Evolutionary conservation across 2,797 vertebrate genomes (phyloP), one percentile per base, ranked within the genome.

Genomic region (Neomorphus geoffroyi): DNA sequence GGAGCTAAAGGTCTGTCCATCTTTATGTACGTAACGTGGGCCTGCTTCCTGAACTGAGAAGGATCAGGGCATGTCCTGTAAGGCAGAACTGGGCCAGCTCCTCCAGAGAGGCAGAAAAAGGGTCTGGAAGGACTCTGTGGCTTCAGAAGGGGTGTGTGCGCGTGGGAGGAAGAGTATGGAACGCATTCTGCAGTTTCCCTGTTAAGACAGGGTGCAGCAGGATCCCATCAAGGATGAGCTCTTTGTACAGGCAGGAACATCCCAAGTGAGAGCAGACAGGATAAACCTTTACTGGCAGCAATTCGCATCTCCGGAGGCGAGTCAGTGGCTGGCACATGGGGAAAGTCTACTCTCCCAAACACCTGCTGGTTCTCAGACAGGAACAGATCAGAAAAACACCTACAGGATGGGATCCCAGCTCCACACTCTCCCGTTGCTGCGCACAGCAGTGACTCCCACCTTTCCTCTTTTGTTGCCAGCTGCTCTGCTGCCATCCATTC

Each of bases 381-480:
- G 53, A 94, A 87, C 2, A 82, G 65, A 71, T 35, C 65, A 48
- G n/a, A n/a, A n/a, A n/a, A 30, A 73, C 80, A 51, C 46, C 62
- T 48, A 51, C 65, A 0, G 65, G 72, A 10, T 10, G 64, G 45
- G 65, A 90, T 71, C n/a, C n/a, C 50, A 8, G 54, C 37, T 82
- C 74, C 85, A 10, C 0, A 1, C 5, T 72, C 60, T 58, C 27
- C 39, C 57, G 35, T 46, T 56, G 64, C 75, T 32, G 43, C 66
- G 24, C 0, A 1, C 4, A 1, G 32, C 4, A 5, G 26, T 1
- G 11, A 65, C 50, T 51, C 96, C 93, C 60, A 98, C 98, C 97
- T 98, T 97, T 58, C 80, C 35, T 62, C 94, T 96, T 70, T 97
- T 97, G 22, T 2, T 75, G 62, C 80, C 77, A 17, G 0, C 21